phyloP scores from a whole-genome alignment of 2,113 vertebrate species.

The Sturnus vulgaris region DNA sequence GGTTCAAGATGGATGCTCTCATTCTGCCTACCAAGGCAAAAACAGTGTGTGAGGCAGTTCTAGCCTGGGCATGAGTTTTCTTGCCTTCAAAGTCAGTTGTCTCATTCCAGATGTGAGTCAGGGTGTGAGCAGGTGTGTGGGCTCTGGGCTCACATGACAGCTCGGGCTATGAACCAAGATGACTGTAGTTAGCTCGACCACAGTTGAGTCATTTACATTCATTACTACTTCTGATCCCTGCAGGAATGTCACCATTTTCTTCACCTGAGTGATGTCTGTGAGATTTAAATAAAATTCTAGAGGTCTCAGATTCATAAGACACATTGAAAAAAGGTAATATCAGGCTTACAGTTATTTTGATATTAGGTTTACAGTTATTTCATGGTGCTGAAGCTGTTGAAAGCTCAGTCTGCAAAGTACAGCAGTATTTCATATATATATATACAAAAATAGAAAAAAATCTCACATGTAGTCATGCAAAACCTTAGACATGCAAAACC shows the following conservation, averaged over 20 bases:
- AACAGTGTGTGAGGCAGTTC: background rate
- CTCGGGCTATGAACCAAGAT: background rate
- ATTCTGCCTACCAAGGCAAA: background rate
- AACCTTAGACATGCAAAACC: background rate
- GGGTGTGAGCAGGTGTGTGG: background rate
- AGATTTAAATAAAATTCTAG: background rate
- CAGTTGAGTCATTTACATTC: background rate
- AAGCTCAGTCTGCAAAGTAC: background rate
- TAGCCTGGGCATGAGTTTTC: background rate
- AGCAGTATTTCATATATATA: background rate
- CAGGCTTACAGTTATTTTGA: background rate
- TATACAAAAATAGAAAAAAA: background rate
- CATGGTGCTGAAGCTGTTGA: background rate
- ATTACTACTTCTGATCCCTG: background rate
- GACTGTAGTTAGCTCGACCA: background rate
- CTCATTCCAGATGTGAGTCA: background rate
- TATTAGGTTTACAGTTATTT: background rate
- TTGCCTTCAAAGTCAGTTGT: background rate
- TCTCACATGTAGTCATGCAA: background rate
- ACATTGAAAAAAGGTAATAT: background rate
- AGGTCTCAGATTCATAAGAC: background rate
- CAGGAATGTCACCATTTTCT: background rate
- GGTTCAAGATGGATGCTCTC: background rate
- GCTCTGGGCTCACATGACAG: background rate
- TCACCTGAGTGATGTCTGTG: background rate